phyloP scores from a whole-genome alignment of 1,140 invertebrate species.

The Polypedilum vanderplanki region DNA sequence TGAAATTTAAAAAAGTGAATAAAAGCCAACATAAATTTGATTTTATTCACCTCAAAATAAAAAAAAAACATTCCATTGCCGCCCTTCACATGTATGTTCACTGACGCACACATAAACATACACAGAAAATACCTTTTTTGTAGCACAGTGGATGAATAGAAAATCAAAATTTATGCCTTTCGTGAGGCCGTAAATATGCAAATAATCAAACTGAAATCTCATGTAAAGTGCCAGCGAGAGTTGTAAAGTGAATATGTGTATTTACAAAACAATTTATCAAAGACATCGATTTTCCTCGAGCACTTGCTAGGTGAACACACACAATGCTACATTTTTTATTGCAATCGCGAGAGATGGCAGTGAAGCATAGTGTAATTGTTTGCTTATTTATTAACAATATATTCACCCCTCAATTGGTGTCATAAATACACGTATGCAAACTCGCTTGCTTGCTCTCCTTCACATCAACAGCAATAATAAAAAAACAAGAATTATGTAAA shows the following conservation, averaged over 20 bases:
- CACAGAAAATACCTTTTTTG: too few species aligned
- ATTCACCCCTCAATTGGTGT: neutral
- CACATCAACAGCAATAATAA: neutral
- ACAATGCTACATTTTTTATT: neutral
- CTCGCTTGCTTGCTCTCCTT: neutral
- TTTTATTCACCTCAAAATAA: neutral
- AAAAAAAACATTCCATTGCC: neutral
- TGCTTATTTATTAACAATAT: neutral
- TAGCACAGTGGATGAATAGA: neutral
- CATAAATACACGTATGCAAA: neutral
- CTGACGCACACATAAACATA: neutral
- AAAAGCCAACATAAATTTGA: conserved; percentile 19
- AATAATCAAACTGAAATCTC: conserved; percentile 25
- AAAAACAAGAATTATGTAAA: neutral
- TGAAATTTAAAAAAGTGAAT: neutral
- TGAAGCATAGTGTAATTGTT: neutral
- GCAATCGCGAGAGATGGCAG: too few species aligned
- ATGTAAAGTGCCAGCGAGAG: conserved; percentile 16
- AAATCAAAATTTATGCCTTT: conserved; percentile 26
- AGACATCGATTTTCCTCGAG: conserved; percentile 5
- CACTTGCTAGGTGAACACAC: neutral
- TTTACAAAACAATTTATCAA: conserved; percentile 27
- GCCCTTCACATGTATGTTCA: neutral
- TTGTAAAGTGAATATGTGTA: conserved; percentile 16
- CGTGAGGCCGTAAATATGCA: conserved; percentile 25